phyloP scores from a whole-genome alignment of 2,888 invertebrate genomes.

The Pyrrhosoma nymphula region DNA sequence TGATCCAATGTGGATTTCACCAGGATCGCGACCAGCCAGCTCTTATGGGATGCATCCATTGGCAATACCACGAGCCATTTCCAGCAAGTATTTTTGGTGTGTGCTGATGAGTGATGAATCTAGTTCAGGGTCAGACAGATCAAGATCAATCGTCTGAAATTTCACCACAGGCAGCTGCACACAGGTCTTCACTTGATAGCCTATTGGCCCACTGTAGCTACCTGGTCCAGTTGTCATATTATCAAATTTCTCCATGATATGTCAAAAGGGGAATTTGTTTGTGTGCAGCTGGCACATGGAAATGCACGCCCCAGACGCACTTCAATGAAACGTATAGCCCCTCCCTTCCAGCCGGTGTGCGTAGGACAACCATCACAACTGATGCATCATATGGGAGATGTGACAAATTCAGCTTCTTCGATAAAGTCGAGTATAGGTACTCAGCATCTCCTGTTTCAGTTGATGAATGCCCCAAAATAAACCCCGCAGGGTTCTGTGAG shows the following conservation, averaged over 20 bases:
- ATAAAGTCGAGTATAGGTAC: neutral
- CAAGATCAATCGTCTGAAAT: too few relatives aligned
- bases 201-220: too few relatives aligned
- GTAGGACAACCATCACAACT: neutral
- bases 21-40: too few relatives aligned
- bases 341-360: neutral
- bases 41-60: too few relatives aligned
- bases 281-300: neutral
- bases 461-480: neutral
- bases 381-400: neutral
- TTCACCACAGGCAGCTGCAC: too few relatives aligned
- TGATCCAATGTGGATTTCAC: too few relatives aligned
- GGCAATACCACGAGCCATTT: too few relatives aligned
- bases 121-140: too few relatives aligned
- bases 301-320: neutral
- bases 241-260: neutral
- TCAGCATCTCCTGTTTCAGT: neutral
- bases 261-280: neutral
- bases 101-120: too few relatives aligned
- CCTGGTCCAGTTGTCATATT: neutral
- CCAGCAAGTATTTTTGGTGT: too few relatives aligned
- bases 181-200: too few relatives aligned
- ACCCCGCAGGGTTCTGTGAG: neutral
- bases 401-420: neutral
- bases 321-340: neutral